Evolutionary conservation across 2,888 invertebrate genomes (phyloP), one percentile per base, ranked within the genome.

Genomic region (Lasioglossum leucozonium): DNA sequence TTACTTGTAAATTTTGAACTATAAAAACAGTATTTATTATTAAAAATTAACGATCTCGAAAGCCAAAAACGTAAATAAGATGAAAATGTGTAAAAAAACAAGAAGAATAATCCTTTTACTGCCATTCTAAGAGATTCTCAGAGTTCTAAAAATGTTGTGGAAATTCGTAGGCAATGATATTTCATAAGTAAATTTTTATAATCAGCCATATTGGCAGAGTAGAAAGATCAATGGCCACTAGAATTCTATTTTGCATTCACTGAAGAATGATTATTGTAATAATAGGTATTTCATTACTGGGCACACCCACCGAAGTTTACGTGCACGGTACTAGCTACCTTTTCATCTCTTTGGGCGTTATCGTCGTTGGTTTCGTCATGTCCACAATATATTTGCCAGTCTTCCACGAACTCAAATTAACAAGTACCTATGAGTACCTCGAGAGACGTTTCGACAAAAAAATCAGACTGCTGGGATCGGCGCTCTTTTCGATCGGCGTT

Each of bases 341-440:
- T 2, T 97, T 96, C 92, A 96, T 97, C 16, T 95, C 96, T 18
- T 94, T 96, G 37, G 97, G 97, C 0, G 96, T 97, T 72, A 93
- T 97, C 55, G 91, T 97, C 76, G 97, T 97, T 96, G 97, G 96
- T 22, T 90, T 97, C 30, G 95, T 97, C 2, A 97, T 97, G 96
- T 96, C 97, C 0, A 95, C 96, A 72, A 95, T 97, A 44, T 97
- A 97, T 92, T 93, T 98, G 65, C 97, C 97, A 0, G 97, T 98
- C 1, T 97, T 97, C 92, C 97, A 97, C 92, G 96, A 97, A 78
- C 96, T 97, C 30, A 96, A 96, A 91, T 96, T 98, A 40, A 98
- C 97, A 58, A 98, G 98, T 37, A 97, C 97, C 84, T 98, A 98
- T 93, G 98, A 98, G 96, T 97, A 97, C 93, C 96, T 97, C 93